Conservation (phyloP, 2,113 vertebrate genomes). For the Raja brachyura region DNA sequence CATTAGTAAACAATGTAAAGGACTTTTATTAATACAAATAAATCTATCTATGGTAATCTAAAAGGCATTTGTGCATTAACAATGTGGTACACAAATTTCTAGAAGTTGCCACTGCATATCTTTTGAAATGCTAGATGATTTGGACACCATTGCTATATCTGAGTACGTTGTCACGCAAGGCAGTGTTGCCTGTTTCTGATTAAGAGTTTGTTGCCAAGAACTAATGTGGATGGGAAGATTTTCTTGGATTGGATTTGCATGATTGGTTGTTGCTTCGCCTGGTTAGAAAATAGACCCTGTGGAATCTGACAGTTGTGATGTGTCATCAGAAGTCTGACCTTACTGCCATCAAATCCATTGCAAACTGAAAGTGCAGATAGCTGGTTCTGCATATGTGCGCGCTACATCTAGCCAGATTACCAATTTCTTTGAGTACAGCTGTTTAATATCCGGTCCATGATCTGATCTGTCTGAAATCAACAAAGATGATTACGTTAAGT, state of each 20-base stretch:
- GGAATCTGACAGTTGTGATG: constrained; percentile 48
- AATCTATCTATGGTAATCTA: background rate
- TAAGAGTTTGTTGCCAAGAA: constrained; percentile 5
- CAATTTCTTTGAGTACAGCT: background rate
- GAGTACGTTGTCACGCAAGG: background rate
- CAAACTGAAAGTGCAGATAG: background rate
- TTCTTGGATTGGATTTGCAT: background rate
- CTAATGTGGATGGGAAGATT: constrained; percentile 40
- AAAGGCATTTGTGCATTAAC: background rate
- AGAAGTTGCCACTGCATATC: background rate
- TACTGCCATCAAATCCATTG: constrained; percentile 9
- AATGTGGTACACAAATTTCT: background rate
- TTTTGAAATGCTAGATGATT: constrained; percentile 17
- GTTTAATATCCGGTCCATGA: background rate
- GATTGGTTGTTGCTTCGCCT: constrained; percentile 26
- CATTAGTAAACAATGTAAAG: background rate
- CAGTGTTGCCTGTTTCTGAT: constrained; percentile 20
- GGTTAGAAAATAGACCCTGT: constrained; percentile 47
- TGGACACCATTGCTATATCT: background rate
- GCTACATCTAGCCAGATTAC: background rate
- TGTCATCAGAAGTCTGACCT: constrained; percentile 43
- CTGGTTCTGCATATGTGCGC: background rate
- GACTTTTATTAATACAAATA: background rate
- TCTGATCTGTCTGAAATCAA: constrained; percentile 38
- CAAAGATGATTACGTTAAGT: constrained; percentile 46